phyloP scores from a whole-genome alignment of 2,797 vertebrate genomes.

The Selene dorsalis region DNA sequence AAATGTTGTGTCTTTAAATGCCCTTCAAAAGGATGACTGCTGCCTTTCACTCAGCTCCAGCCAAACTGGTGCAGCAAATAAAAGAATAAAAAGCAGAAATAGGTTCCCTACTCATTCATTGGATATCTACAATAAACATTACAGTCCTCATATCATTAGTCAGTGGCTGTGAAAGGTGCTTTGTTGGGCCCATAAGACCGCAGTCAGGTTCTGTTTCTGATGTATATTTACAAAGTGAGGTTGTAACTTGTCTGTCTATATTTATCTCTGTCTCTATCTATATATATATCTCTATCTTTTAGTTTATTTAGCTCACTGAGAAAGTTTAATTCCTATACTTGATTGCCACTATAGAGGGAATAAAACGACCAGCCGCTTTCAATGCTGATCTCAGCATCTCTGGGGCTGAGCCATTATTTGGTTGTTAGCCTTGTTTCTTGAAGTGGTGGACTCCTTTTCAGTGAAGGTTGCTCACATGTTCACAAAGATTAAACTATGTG shows the following conservation, averaged over 20 bases:
- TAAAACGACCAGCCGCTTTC: not conserved
- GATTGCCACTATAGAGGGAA: not conserved
- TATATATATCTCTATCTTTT: not conserved
- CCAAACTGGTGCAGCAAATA: not conserved
- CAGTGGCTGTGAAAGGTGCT: conserved; percentile 18
- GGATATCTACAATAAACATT: conserved; percentile 44
- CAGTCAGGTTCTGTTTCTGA: conserved; percentile 19
- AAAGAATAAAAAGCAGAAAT: not conserved
- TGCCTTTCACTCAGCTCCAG: not conserved
- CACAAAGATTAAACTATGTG: conserved; percentile 22
- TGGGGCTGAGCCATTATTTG: not conserved
- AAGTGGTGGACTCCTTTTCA: conserved; percentile 1
- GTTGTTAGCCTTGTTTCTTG: not conserved
- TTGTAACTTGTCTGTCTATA: conserved; percentile 30
- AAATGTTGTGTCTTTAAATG: not conserved
- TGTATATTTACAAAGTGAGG: conserved; percentile 43
- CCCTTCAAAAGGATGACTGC: not conserved
- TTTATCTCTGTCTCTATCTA: not conserved
- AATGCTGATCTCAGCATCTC: not conserved
- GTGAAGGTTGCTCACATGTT: conserved; percentile 6
- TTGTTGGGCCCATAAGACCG: conserved; percentile 35
- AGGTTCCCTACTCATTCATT: conserved; percentile 6
- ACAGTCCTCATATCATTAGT: conserved; percentile 31
- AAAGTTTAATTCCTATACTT: not conserved
- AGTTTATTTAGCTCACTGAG: conserved; percentile 30